Evolutionary conservation across 2,888 invertebrate genomes (phyloP), one percentile per base, ranked within the genome.

Genomic region (Gerris lacustris): DNA sequence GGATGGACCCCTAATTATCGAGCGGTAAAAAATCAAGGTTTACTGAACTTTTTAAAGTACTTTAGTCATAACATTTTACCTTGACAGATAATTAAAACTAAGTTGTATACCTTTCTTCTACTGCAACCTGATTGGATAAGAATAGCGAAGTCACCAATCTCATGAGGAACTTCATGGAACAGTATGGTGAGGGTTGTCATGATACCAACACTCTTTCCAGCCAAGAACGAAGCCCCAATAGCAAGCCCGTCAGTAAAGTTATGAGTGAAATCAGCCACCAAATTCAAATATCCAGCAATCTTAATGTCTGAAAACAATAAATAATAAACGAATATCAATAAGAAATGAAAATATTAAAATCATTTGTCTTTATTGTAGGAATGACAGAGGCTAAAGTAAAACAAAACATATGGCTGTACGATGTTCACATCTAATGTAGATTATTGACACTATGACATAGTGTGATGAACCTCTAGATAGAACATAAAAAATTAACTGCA

Each of bases 211-310:
- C 85, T 91, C 77, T 90, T 88, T 11, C 97, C 96, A 72, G 94
- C 96, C 77, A 97, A 86, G 80, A 90, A 98, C 1, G 97, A 97
- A 1, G 98, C 98, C 68, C 99, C 99, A 79, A 99, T 98, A 43
- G 99, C 99, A 73, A 99, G 83, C 43, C 99, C 99, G 85, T 99
- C 99, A 11, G 99, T 99, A 79, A 99, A 97, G 82, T 99, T 99
- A 80, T 99, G 99, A 15, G 95, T 89, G 80, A 97, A 97, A 81
- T 99, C 99, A 55, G 99, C 99, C 69, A 94, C 97, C 75, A 99
- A 83, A 82, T 99, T 99, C 74, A 99, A 84, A 80, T 97, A 99
- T 4, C 96, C 96, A 55, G 94, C 87, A 15, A 94, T 90, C 81
- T 91, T 88, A 69, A 93, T 88, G 69, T 87, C 72, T 73, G 69